Base-by-base conservation (phyloP, 2,797 vertebrate species). In the Vireo griseus region DNA sequence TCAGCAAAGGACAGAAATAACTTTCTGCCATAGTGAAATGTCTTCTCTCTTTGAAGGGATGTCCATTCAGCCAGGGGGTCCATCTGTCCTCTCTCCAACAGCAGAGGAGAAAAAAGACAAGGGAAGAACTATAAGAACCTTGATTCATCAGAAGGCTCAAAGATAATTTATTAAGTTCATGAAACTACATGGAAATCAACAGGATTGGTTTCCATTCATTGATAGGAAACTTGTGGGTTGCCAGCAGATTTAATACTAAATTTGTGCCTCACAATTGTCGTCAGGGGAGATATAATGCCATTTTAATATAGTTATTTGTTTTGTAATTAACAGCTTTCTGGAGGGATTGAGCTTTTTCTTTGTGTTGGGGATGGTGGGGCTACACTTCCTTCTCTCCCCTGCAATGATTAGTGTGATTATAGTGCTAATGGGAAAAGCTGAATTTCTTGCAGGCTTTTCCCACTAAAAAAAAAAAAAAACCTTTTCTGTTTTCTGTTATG, bases 281-380 rank as follows among this genome's bases (percentile, higher is more conserved):
- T 63, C 21, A 25, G 16, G 58, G 47, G 12, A 82, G 78, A 95
- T 58, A 40, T 20, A 58, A 51, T 42, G 24, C 1, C 13, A 44
- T 78, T 67, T 57, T 35, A 57, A 33, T 22, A 5, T 4, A 44
- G 31, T 72, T 39, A 29, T 20, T 91, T 63, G 24, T 50, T 74
- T 74, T 74, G 29, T 31, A 74, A 88, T 57, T 33, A 73, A 50
- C 4, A 28, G 54, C 4, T 78, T 73, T 91, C 31, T 69, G 18
- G 2, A 59, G 55, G 24, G 47, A 47, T 44, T 80, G 50, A 59
- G 21, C 2, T 54, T 72, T 58, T 50, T 16, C 31, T 68, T 63
- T 57, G 8, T 5, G 1, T 6, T 55, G 29, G 25, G 20, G 6
- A 11, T 10, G 12, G 6, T 10, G 14, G 9, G 17, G 6, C 14